phyloP scores from a whole-genome alignment of 2,113 vertebrate species.

The Prionailurus bengalensis region DNA sequence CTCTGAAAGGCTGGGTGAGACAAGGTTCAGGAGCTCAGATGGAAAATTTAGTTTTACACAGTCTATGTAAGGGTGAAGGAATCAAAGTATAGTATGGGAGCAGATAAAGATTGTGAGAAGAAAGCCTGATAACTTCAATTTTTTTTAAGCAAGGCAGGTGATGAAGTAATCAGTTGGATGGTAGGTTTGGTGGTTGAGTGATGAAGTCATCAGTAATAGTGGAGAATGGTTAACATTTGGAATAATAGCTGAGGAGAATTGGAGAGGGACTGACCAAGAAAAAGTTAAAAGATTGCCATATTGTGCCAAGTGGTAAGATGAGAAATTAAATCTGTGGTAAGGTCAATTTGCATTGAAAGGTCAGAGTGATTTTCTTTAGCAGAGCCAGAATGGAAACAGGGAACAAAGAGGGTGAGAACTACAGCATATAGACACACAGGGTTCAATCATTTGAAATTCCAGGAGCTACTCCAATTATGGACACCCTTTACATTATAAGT shows the following conservation, averaged over 20 bases:
- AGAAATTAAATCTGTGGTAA: conserved; percentile 5
- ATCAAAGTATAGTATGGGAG: neutral
- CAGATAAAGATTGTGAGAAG: conserved; percentile 30
- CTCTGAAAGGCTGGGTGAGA: neutral
- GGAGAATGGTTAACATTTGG: neutral
- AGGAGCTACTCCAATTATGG: neutral
- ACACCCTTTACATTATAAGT: neutral
- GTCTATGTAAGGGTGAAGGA: neutral
- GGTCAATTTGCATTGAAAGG: conserved; percentile 18
- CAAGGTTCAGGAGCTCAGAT: neutral
- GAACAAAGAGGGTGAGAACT: neutral
- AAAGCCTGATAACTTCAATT: neutral
- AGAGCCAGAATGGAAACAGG: conserved; percentile 22
- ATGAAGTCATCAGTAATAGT: conserved; percentile 35
- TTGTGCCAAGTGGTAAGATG: neutral
- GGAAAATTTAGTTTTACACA: neutral
- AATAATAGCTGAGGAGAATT: conserved; percentile 20
- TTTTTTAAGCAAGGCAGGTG: conserved; percentile 51
- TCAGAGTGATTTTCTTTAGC: conserved; percentile 23
- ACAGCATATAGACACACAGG: neutral
- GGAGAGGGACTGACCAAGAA: neutral
- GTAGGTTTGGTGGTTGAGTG: neutral
- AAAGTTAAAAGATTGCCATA: conserved; percentile 31
- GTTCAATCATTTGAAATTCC: conserved; percentile 15
- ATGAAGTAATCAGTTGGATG: neutral